Evolutionary conservation across 2,888 invertebrate genomes (phyloP), one percentile per base, ranked within the genome.

Genomic region (Caenorhabditis sp.): DNA sequence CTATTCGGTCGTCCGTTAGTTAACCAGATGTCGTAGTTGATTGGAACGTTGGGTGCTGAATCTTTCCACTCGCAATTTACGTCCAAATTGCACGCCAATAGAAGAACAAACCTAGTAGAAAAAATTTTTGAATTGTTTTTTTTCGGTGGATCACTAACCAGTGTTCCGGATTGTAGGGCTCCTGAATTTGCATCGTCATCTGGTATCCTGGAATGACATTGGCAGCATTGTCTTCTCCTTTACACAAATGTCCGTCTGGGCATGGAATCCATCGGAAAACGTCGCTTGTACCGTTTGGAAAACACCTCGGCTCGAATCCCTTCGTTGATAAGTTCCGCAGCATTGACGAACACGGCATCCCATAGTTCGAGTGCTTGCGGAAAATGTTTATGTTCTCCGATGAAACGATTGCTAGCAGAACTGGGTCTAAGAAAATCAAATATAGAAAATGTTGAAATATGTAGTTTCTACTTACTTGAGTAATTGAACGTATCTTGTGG

Each of bases 1-100:
- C 88, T 95, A 92, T 96, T 96, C 0, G 98, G 98, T 93, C 96
- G 96, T 28, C 98, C 97, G 93, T 98, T 98, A 8, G 98, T 97
- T 60, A 98, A 94, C 95, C 96, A 97, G 87, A 98, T 95, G 92
- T 98, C 96, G 92, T 97, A 98, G 65, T 95, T 93, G 15, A 96
- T 93, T 65, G 93, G 92, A 28, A 93, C 90, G 22, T 87, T 74
- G 26, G 80, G 65, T 0, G 74, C 50, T 1, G 88, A 84, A 9
- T 70, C 94, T 88, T 95, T 95, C 97, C 97, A 97, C 81, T 95
- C 94, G 91, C 97, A 97, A 92, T 96, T 95, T 0, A 76, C 61
- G 76, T 91, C 88, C 82, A 95, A 94, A 92, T 96, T 96, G 93
- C 98, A 98, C 26, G 97, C 95, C 37, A 97, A 97, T 93, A 98